phyloP scores from a whole-genome alignment of 2,797 vertebrate genomes.

The Erithacus rubecula region DNA sequence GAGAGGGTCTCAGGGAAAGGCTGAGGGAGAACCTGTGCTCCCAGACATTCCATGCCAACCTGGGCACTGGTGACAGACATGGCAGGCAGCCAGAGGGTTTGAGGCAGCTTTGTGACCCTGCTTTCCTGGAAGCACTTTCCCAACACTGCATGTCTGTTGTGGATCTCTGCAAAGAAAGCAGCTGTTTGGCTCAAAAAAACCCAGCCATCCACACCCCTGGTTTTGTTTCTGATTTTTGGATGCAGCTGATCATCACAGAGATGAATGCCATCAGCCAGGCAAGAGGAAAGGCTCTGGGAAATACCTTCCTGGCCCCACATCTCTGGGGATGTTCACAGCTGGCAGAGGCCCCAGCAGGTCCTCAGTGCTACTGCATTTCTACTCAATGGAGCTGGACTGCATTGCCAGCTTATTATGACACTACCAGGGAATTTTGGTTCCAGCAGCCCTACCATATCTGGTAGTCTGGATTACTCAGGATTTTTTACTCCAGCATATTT shows the following conservation, averaged over 20 bases:
- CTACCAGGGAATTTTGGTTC: background rate
- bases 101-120: background rate
- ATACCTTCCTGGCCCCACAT: background rate
- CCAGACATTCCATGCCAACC: rapidly evolving
- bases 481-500: background rate
- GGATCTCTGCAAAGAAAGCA: background rate
- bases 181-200: background rate
- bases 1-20: background rate
- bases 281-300: background rate
- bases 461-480: background rate
- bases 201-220: background rate
- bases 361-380: rapidly evolving
- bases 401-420: background rate
- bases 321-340: background rate
- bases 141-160: background rate
- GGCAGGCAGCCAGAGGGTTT: background rate
- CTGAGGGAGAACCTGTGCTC: background rate
- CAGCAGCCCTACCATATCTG: background rate
- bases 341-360: background rate
- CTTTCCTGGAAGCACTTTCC: background rate
- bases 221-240: background rate
- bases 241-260: background rate
- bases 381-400: background rate
- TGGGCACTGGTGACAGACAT: background rate
- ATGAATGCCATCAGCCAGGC: background rate